Percentiles rank a stretch among this genome's conserved stretches.
phyloP scores from a whole-genome alignment of 2,888 invertebrate genomes.

The Temnothorax rugatulus region DNA sequence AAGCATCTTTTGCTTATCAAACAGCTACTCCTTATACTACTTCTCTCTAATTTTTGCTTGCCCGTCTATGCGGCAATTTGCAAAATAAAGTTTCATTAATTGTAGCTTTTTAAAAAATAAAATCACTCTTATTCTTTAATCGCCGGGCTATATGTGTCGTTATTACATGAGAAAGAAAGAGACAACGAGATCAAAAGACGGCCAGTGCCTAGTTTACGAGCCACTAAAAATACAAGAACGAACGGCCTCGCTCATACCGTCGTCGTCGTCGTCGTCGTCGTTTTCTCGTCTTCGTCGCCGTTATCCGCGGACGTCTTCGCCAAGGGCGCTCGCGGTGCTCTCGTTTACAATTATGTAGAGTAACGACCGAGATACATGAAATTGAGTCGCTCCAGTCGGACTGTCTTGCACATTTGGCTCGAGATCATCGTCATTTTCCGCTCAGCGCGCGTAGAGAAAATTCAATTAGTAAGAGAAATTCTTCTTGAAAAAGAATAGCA shows the following conservation, averaged over 20 bases:
- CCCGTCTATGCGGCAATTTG: not conserved
- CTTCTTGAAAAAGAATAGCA: not conserved
- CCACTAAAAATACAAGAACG: conserved; percentile 77
- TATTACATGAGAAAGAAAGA: conserved; percentile 63
- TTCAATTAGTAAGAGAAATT: conserved; percentile 13
- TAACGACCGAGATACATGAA: conserved; percentile 36
- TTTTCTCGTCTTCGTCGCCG: conserved; percentile 47
- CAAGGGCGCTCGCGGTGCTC: conserved; percentile 43
- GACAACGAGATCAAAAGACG: conserved; percentile 72
- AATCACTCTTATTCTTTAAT: conserved; percentile 13
- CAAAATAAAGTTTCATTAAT: not conserved
- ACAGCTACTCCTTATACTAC: not conserved
- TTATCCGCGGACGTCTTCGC: conserved; percentile 53
- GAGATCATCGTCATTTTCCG: conserved; percentile 3
- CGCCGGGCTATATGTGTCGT: not conserved
- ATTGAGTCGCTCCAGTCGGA: conserved; percentile 4
- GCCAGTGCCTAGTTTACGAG: conserved; percentile 77
- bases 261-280: conserved; percentile 45
- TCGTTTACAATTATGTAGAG: conserved; percentile 48
- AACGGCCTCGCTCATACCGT: conserved; percentile 72
- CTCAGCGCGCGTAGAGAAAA: not conserved
- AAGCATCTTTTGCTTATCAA: not conserved
- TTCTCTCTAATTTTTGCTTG: not conserved
- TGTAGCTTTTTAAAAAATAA: not conserved
- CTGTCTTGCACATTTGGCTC: conserved; percentile 4